Evolutionary conservation across 1,140 invertebrate species (phyloP), one percentile per base, ranked within the genome.

Genomic region (Drosophila aff.): DNA sequence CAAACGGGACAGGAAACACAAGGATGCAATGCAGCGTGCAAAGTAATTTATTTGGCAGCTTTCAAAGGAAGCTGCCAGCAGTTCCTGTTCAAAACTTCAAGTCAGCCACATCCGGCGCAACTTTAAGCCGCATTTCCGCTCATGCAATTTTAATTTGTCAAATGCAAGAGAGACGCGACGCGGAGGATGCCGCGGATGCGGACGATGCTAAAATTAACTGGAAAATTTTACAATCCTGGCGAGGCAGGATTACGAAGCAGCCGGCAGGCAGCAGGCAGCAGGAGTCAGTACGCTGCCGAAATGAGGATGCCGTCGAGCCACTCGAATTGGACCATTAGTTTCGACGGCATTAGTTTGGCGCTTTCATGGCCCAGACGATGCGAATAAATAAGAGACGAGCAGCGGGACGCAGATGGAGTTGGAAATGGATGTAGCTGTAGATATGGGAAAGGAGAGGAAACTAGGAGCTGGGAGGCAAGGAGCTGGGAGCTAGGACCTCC

Each of bases 311-410:
- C 67, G 84, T 68, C 87, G 82, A 91, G 81, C 81, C 89, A 91
- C 89, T 91, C 79, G 87, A 91, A 91, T 91, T 91, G 89, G 87
- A 91, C 83, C 89, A 91, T 91, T 91, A 91, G 89, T 91, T 91
- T 91, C 85, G 87, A 87, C 89, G 87, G 89, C 83, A 91, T 91
- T 91, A 91, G 89, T 91, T 78, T 87, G 81, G 66, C 68, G 82
- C 77, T 76, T 81, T 73, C 81, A 76, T 81, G 80, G 78, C 79
- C 61, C 81, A 82, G 85, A 76, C 57, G 75, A 57, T 53, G 76
- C 76, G 61, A 91, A 91, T 87, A 83, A 83, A 87, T 82, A 91
- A 87, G 71, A 91, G 72, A 76, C 68, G 58, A 91, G 79, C 67
- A 72, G 63, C 73, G 74, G 52, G 63, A 40, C 65, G 65, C 49